phyloP scores from a whole-genome alignment of 37 sponge, comb jelly and placozoan genomes.

The Hexactinellida sp. region DNA sequence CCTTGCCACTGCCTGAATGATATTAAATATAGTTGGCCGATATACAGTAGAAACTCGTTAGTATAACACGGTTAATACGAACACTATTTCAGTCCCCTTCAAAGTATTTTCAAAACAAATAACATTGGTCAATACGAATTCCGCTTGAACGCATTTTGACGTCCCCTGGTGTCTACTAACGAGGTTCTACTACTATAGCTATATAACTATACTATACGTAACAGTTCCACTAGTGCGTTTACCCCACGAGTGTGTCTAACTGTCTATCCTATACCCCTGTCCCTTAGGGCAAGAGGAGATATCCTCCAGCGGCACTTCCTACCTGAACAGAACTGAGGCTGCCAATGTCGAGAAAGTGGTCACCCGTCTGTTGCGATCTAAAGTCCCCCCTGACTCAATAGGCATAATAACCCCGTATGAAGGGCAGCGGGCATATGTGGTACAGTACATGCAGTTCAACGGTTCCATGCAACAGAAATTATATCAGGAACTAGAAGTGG shows the following conservation, averaged over 20 bases:
- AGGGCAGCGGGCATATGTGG: slow-evolving; percentile 89
- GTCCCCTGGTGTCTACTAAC: too few species aligned
- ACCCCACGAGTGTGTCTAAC: background rate
- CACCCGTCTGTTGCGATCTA: slow-evolving; percentile 37
- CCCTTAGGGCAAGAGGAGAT: slow-evolving; percentile 80
- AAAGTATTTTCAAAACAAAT: too few species aligned
- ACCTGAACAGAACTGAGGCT: slow-evolving; percentile 83
- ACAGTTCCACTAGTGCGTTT: too few species aligned
- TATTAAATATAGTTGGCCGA: background rate
- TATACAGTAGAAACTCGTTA: too few species aligned
- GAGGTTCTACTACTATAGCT: too few species aligned
- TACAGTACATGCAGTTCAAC: slow-evolving; percentile 79
- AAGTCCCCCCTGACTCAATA: slow-evolving; percentile 69
- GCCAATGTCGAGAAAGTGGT: slow-evolving; percentile 85
- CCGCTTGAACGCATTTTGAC: too few species aligned
- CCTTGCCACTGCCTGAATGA: too few species aligned
- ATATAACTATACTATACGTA: too few species aligned
- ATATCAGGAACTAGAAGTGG: slow-evolving; percentile 90
- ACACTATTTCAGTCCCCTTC: too few species aligned
- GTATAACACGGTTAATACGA: too few species aligned
- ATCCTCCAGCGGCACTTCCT: slow-evolving; percentile 74
- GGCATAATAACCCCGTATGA: slow-evolving; percentile 96
- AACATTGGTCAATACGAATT: background rate
- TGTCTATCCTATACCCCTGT: background rate
- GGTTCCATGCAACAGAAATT: slow-evolving; percentile 69